A percentile compares a stretch with the other conserved stretches of the same genome.
Conservation (phyloP, 2,797 vertebrate species). For the Scleropages formosus region DNA sequence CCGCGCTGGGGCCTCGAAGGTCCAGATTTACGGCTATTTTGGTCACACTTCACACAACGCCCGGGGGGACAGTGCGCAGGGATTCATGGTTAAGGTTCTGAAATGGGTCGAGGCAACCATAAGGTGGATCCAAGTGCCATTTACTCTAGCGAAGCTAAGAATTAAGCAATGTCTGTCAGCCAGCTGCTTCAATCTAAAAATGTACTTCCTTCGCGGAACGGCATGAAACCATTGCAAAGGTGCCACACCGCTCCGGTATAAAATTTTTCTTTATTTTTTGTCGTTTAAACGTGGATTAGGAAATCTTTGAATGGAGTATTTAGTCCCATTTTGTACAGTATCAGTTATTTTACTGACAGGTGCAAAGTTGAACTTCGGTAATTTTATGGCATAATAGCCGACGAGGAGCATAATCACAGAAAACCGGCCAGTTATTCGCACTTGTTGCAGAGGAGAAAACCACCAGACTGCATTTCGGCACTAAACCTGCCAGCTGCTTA, state of each 20-base stretch:
- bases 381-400: slow-evolving; percentile 42
- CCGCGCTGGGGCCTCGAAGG: not conserved
- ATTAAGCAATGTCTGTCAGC: no score
- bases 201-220: no score
- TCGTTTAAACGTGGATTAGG: no score
- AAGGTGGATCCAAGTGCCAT: not conserved
- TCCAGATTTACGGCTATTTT: slow-evolving; percentile 16
- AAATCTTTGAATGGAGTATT: no score
- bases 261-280: no score
- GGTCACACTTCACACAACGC: slow-evolving; percentile 16
- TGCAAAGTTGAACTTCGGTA: slow-evolving; percentile 52
- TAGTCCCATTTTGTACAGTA: no score
- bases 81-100: not conserved
- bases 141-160: no score
- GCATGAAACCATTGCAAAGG: no score
- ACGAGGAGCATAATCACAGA: not conserved
- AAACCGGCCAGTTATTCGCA: slow-evolving; percentile 10
- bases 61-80: no score
- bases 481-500: not conserved
- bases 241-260: no score
- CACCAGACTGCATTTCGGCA: not conserved
- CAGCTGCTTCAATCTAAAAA: no score
- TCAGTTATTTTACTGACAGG: slow-evolving; percentile 17
- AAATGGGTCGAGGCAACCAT: not conserved
- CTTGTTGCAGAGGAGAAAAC: slow-evolving; percentile 20